These are phyloP conservation scores for Bellardia pandia DNA, from an alignment of 2,888 invertebrate species.

Conservation along the genomic window DNA sequence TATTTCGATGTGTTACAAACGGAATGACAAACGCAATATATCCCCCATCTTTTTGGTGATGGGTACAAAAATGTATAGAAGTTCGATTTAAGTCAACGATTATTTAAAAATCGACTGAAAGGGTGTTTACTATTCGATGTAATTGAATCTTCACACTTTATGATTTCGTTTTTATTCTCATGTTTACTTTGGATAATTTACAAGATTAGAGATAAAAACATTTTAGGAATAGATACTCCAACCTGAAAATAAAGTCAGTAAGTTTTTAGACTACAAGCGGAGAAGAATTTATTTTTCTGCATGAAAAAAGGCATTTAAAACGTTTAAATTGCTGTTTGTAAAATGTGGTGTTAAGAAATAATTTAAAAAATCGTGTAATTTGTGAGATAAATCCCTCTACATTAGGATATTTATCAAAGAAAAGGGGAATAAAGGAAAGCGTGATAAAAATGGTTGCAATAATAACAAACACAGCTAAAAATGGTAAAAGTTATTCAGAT, in stretches of 20 bases:
- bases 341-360: constrained; percentile 37
- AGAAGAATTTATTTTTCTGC: constrained; percentile 17
- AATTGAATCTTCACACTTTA: not conserved
- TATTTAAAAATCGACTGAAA: not conserved
- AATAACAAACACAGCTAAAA: constrained; percentile 23
- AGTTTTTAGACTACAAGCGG: constrained; percentile 10
- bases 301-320: not conserved
- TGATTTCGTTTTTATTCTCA: not conserved
- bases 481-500: constrained; percentile 25
- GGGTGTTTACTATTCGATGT: constrained; percentile 3
- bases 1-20: no score
- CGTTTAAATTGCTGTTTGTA: not conserved
- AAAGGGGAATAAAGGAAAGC: not conserved
- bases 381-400: not conserved
- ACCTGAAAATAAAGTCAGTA: constrained; percentile 16
- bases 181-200: constrained; percentile 21
- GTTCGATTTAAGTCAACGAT: not conserved
- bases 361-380: constrained; percentile 4
- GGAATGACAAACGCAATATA: no score
- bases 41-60: no score
- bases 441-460: constrained; percentile 22
- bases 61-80: no score
- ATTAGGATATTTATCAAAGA: constrained; percentile 26
- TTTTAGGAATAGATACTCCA: constrained; percentile 15
- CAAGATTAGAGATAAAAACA: constrained; percentile 37